Evolutionary conservation across 2,888 invertebrate species (phyloP), one percentile per base, ranked within the genome.

Genomic region (Erannis defoliaria): DNA sequence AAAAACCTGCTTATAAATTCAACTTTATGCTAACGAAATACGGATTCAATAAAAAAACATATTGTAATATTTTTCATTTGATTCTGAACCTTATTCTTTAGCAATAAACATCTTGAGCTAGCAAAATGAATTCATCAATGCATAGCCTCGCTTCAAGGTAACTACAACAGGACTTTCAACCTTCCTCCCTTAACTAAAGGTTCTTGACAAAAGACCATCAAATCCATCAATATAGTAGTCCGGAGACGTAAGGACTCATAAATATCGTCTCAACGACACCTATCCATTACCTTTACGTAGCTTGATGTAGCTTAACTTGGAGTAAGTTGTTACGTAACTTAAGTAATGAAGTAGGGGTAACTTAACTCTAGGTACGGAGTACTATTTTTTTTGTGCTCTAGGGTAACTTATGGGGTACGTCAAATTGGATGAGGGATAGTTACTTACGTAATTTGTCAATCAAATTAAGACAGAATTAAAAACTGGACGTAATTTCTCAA

Each of bases 221-320:
- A 16, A 45, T 55, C 35, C 49, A 50, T 55, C 60, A 60, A 21
- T 12, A 21, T 12, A 14, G 35, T n/a, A 55, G 60, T 61, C 49
- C 19, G 60, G 56, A 50, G 29, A 37, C 40, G 50, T 42, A 35
- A 59, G n/a, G 38, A 21, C 45, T 19, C 67, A 67, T 69, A 70
- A 67, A 69, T 70, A 66, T 58, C 50, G 19, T 51, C 57, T 23
- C 19, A 55, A 64, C 57, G 63, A 19, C 60, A 60, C 62, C 63
- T 60, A 66, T 62, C 57, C 57, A 67, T 69, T 67, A 63, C 61
- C 62, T 66, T 55, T 57, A 57, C 42, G 55, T 54, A 60, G 38
- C 62, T 68, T 29, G 53, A 26, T 42, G 55, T 59, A 59, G 35
- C 33, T 46, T 35, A 18, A 38, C 38, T 38, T 38, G 38, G 10